Conservation (phyloP, 2,113 vertebrate genomes). For the Candoia aspera region DNA sequence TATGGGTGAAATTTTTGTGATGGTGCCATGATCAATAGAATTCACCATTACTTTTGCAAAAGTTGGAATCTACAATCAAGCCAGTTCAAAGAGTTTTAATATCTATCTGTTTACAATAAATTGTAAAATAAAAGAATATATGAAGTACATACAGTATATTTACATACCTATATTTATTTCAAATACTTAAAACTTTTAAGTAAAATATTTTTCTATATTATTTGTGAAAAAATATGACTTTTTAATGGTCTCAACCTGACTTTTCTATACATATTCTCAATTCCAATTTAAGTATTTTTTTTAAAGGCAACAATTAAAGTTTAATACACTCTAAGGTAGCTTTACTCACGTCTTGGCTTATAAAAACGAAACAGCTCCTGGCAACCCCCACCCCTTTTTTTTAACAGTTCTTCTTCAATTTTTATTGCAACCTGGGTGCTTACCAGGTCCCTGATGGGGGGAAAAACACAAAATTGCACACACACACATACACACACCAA, state of each 20-base stretch:
- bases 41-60: not conserved
- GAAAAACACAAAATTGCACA: constrained; percentile 51
- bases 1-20: not conserved
- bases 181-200: constrained; percentile 82
- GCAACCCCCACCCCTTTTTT: constrained; percentile 61
- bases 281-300: constrained; percentile 78
- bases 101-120: constrained; percentile 76
- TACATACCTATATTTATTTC: constrained; percentile 77
- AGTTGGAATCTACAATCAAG: constrained; percentile 56
- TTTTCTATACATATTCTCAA: constrained; percentile 78
- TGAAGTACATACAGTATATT: constrained; percentile 79
- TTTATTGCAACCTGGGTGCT: constrained; percentile 71
- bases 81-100: constrained; percentile 76
- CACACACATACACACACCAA: constrained; percentile 48
- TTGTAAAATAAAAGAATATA: constrained; percentile 84
- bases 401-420: constrained; percentile 41
- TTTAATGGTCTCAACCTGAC: constrained; percentile 74
- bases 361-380: constrained; percentile 48
- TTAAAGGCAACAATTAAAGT: constrained; percentile 74
- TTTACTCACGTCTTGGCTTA: constrained; percentile 64
- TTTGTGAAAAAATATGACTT: constrained; percentile 84
- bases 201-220: constrained; percentile 82
- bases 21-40: not conserved
- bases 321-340: constrained; percentile 61
- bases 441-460: constrained; percentile 50